Evolutionary conservation across 53 echinoderm and acorn worm species (phyloP).

Genomic region (Echinarachnius parma): DNA sequence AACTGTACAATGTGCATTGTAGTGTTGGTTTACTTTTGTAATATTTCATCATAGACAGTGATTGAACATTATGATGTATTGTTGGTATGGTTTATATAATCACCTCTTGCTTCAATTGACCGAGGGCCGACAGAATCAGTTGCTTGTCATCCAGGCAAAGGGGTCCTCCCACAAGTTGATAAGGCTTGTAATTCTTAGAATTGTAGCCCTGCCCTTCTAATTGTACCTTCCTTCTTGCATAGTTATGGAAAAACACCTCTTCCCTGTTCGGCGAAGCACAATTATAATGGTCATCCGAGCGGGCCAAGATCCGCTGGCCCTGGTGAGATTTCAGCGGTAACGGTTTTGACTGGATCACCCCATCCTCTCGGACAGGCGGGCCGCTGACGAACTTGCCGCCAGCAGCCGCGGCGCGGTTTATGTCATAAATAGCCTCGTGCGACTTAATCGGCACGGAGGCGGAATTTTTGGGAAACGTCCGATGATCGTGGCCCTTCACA

Average conservation of each 20-base stretch:
- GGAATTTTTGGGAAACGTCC: no score
- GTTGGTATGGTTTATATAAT: neutral
- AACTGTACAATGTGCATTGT: no score
- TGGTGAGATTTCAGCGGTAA: conserved; percentile 72
- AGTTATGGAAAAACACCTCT: conserved; percentile 59
- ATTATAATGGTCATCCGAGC: conserved; percentile 84
- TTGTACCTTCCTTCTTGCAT: conserved; percentile 63
- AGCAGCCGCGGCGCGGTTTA: conserved; percentile 12
- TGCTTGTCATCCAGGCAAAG: conserved; percentile 74
- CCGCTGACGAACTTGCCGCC: conserved; percentile 31
- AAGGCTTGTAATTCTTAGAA: conserved; percentile 82
- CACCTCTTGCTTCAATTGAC: conserved; percentile 57
- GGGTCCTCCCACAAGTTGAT: conserved; percentile 81
- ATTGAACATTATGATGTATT: no score
- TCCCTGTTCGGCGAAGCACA: conserved; percentile 67
- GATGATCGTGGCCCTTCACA: conserved; percentile 12
- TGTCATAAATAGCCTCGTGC: conserved; percentile 27
- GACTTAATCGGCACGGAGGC: conserved; percentile 14
- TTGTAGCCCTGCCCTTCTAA: conserved; percentile 89
- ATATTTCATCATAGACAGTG: no score
- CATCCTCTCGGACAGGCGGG: conserved; percentile 24
- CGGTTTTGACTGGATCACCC: conserved; percentile 36
- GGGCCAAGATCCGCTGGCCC: conserved; percentile 70
- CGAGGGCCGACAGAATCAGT: conserved; percentile 75
- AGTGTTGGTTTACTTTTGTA: no score